Base-by-base conservation (phyloP, 1,140 invertebrate genomes). In the Anastatus disparis region DNA sequence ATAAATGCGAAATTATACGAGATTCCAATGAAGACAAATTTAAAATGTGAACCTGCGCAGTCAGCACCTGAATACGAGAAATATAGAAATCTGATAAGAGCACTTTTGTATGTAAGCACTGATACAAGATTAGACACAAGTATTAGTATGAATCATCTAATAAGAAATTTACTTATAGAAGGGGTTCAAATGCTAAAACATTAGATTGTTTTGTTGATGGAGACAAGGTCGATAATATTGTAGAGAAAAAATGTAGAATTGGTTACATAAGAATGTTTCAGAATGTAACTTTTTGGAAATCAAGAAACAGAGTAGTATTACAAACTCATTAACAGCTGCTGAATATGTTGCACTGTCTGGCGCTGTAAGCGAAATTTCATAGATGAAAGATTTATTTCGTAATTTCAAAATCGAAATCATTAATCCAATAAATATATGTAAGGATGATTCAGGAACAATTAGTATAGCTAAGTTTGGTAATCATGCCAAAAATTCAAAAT, bases 181-280 rank as follows among this genome's bases (percentile, higher is more conserved):
- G 20, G 4, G 35, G 59, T 50, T 15, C 1, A 20, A 59, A 58
- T 15, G 8, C 7, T 2, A 26, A 50, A 20, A 58, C 59, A n/a
- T 29, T 71, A 1, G 46, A 70, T 35, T 74, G 65, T 20, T 67
- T 42, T 29, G 70, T 65, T 17, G 73, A 74, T 70, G 70, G 70
- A 1, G 70, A 61, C 44, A 65, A 48, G 58, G 73, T 65, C 12
- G 50, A 59, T 40, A 66, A 72, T 50, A 38, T 17, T 27, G 53
- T 46, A 12, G 73, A 75, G 66, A 55, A 70, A 59, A 75, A 75
- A 53, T 75, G 70, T 13, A 72, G 70, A 40, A 61, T 64, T 8
- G 64, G 70, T 22, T 53, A 52, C 52, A 29, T 68, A 35, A 58
- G 56, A 50, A 17, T 74, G 9, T 71, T 59, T 46, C 22, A 53